Percentiles rank a stretch among this genome's conserved stretches.
Conservation (phyloP, 2,113 vertebrate species). For the Prionailurus viverrinus region DNA sequence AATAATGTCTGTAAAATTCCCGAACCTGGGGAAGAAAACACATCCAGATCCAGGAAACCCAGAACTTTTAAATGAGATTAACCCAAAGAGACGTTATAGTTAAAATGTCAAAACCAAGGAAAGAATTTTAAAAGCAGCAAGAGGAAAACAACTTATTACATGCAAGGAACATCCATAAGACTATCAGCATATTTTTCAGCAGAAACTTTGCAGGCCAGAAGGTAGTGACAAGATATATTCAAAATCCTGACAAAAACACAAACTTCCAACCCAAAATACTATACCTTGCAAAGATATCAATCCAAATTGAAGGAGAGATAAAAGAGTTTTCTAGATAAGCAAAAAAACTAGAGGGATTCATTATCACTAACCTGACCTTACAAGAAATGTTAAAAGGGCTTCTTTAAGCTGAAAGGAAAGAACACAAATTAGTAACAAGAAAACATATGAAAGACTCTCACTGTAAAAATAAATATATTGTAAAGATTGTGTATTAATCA, state of each 20-base stretch:
- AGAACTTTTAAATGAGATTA: background rate
- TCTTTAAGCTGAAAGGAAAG: background rate
- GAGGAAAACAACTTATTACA: background rate
- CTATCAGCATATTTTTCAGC: background rate
- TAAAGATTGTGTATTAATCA: background rate
- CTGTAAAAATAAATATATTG: background rate
- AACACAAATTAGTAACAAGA: background rate
- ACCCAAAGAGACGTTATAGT: background rate
- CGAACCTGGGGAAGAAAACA: background rate
- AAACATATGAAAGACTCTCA: background rate
- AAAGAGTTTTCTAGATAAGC: background rate
- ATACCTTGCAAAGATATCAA: background rate
- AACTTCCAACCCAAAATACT: background rate
- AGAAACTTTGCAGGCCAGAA: background rate
- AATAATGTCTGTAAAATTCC: background rate
- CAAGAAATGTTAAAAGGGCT: background rate
- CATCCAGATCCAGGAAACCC: background rate
- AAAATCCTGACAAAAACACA: background rate
- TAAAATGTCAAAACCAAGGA: background rate
- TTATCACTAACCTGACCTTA: background rate
- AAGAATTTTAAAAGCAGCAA: background rate
- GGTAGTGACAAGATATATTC: background rate
- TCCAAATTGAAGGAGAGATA: background rate
- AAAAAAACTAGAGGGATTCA: background rate
- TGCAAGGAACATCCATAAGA: background rate